These are phyloP conservation scores for Acrossocheilus wenchowensis DNA, from an alignment of 2,797 vertebrate genomes.

Conservation along the genomic window DNA sequence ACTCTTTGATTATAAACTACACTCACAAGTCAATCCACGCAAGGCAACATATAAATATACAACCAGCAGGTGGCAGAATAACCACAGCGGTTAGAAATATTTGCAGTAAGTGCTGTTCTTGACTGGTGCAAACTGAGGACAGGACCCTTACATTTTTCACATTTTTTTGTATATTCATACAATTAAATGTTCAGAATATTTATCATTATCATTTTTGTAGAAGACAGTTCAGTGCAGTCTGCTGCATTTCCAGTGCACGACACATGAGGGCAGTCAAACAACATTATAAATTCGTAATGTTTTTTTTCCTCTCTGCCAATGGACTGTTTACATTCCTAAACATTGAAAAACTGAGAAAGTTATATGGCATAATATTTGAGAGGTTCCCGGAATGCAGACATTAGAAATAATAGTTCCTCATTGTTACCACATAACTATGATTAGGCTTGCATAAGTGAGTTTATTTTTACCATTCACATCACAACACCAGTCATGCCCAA, in stretches of 20 bases:
- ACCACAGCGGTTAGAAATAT: too few species aligned
- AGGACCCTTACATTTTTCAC: too few species aligned
- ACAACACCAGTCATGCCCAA: neutral
- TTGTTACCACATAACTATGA: neutral
- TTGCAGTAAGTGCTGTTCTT: too few species aligned
- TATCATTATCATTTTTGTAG: neutral
- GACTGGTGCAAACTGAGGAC: neutral
- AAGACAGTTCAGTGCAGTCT: neutral
- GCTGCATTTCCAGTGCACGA: neutral
- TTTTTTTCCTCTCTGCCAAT: neutral
- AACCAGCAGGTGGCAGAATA: too few species aligned
- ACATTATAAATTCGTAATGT: neutral
- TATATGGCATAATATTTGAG: neutral
- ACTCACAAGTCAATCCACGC: too few species aligned
- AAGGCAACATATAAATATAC: too few species aligned
- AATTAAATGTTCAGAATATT: too few species aligned
- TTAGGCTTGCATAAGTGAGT: neutral
- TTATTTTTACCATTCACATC: slow-evolving; percentile 38
- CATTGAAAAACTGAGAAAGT: neutral
- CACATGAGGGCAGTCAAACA: slow-evolving; percentile 11
- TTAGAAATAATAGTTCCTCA: neutral
- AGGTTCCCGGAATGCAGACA: neutral
- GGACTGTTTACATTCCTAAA: neutral
- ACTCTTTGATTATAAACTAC: too few species aligned
- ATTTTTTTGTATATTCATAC: neutral